A percentile compares a stretch with the other conserved stretches of the same genome.
Conservation (phyloP, 2,888 invertebrate species). For the Phymatocera aterrima region DNA sequence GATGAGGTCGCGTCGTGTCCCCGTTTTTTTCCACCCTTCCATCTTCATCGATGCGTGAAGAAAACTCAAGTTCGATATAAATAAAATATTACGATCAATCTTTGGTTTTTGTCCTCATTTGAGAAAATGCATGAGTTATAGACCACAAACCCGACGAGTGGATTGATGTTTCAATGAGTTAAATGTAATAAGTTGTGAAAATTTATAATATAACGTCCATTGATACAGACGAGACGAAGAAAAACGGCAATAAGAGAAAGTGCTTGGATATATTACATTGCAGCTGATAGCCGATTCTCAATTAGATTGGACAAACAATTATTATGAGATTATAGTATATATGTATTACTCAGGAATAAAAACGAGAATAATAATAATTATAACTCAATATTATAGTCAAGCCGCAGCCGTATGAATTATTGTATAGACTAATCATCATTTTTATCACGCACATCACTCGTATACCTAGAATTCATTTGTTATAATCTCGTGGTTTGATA, state of each 20-base stretch:
- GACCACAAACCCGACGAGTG: not conserved
- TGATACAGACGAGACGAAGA: not conserved
- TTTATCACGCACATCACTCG: not conserved
- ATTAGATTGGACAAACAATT: not conserved
- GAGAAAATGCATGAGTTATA: not conserved
- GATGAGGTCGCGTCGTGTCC: no score
- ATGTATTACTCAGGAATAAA: no score
- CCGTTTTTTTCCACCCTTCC: not conserved
- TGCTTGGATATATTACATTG: not conserved
- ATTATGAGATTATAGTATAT: not conserved
- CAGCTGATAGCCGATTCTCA: not conserved
- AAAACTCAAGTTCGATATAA: not conserved
- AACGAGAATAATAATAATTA: no score
- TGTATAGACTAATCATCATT: not conserved
- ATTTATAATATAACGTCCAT: not conserved
- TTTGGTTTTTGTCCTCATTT: not conserved
- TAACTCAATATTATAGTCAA: no score
- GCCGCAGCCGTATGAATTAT: not conserved
- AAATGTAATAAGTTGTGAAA: conserved; percentile 32
- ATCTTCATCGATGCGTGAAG: not conserved
- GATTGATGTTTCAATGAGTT: conserved; percentile 19
- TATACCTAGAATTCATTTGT: conserved; percentile 9
- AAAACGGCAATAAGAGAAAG: not conserved
- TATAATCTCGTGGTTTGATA: not conserved
- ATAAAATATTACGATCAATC: not conserved